Conservation (phyloP, 2,113 vertebrate species). For the Gallinago undulata region DNA sequence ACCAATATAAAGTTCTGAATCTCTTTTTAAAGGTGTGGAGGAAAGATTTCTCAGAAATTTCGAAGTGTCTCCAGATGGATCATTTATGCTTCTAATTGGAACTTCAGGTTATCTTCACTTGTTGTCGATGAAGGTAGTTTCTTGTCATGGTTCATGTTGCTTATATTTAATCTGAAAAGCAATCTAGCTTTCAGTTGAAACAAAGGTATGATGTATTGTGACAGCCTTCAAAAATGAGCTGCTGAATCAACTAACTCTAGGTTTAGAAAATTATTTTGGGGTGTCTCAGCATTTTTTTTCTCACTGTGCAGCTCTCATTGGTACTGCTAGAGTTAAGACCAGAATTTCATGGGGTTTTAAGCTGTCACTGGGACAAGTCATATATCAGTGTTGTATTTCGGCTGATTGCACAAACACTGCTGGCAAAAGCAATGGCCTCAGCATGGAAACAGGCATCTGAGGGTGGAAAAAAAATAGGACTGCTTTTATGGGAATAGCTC, state of each 20-base stretch:
- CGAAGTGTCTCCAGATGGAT: constrained; percentile 88
- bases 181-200: not conserved
- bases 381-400: not conserved
- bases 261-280: not conserved
- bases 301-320: not conserved
- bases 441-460: not conserved
- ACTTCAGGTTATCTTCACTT: constrained; percentile 88
- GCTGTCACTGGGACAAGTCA: accelerated
- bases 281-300: not conserved
- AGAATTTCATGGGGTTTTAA: not conserved
- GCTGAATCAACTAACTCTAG: not conserved
- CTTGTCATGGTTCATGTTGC: not conserved
- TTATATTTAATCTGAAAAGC: not conserved
- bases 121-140: constrained; percentile 86
- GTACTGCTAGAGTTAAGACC: not conserved
- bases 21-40: constrained; percentile 80
- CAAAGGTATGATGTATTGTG: not conserved
- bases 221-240: not conserved
- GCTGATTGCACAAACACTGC: not conserved
- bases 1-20: not conserved
- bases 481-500: not conserved
- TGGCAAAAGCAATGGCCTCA: not conserved
- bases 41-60: constrained; percentile 86
- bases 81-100: constrained; percentile 86
- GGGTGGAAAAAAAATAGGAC: not conserved